phyloP scores from a whole-genome alignment of 1,140 invertebrate genomes.

The Atta colombica region DNA sequence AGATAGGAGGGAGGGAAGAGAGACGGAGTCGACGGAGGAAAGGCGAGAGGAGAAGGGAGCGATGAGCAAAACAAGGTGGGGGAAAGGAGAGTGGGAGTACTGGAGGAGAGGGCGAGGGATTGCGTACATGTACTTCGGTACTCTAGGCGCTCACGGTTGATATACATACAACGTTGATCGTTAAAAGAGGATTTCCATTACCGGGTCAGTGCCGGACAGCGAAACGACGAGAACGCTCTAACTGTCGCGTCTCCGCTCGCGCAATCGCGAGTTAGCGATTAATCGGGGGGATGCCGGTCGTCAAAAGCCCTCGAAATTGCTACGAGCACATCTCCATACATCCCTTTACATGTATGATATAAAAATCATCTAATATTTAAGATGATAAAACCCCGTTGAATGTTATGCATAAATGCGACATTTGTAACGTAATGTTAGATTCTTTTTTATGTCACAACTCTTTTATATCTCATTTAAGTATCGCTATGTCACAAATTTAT shows the following conservation, averaged over 20 bases:
- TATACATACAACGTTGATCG: constrained; percentile 57
- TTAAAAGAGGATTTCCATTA: constrained; percentile 59
- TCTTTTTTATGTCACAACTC: not conserved
- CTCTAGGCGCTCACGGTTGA: constrained; percentile 54
- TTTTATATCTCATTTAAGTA: constrained; percentile 4
- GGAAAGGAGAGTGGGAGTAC: constrained; percentile 3
- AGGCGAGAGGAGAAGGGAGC: constrained; percentile 19
- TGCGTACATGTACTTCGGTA: constrained; percentile 56
- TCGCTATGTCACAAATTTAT: not conserved
- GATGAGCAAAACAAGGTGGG: constrained; percentile 44
- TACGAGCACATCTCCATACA: not conserved
- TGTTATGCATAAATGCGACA: not conserved
- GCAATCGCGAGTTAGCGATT: constrained; percentile 45
- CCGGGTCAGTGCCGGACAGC: constrained; percentile 41
- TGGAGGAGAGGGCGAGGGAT: constrained; percentile 49
- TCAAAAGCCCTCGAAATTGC: constrained; percentile 28
- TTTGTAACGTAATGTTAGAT: not conserved
- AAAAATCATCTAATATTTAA: constrained; percentile 34
- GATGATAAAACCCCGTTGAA: not conserved
- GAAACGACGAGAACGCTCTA: constrained; percentile 24
- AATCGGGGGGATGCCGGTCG: constrained; percentile 9
- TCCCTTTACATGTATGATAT: not conserved
- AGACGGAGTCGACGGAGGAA: constrained; percentile 20
- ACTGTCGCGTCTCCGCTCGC: constrained; percentile 26
- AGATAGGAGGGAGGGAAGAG: not conserved